Percentiles rank a stretch among this genome's conserved stretches.
Conservation (phyloP, 1,140 invertebrate genomes). For the Saccostrea glomerata region DNA sequence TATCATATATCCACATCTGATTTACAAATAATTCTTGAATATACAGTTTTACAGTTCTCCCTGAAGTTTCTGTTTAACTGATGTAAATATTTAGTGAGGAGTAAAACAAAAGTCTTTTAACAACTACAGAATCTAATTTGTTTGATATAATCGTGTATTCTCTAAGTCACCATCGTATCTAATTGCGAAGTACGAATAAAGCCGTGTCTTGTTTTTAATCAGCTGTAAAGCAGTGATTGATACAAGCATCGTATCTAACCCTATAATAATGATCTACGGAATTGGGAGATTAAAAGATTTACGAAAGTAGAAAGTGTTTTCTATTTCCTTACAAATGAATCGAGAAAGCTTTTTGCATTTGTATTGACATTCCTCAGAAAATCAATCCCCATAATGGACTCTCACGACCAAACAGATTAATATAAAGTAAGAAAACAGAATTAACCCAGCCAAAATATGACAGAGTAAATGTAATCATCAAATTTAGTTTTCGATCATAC, state of each 20-base stretch:
- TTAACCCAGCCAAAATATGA: not conserved
- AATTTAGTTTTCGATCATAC: not conserved
- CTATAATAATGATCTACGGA: not conserved
- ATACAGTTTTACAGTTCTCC: no score
- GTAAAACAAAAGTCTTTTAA: not conserved
- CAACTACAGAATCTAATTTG: no score
- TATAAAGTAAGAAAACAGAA: not conserved
- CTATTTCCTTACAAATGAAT: not conserved
- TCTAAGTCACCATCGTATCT: not conserved
- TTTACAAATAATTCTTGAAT: no score
- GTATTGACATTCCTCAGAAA: not conserved
- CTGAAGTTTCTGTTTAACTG: no score
- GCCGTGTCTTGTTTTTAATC: not conserved
- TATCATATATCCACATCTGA: no score
- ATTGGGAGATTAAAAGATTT: not conserved
- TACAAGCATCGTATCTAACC: not conserved
- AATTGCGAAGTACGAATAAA: not conserved
- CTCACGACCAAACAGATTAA: not conserved
- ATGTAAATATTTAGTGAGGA: no score
- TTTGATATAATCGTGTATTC: no score
- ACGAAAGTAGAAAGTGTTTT: not conserved
- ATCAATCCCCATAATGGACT: conserved; percentile 7
- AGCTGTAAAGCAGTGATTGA: not conserved
- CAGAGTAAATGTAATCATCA: not conserved
- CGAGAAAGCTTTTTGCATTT: not conserved